Evolutionary conservation across 2,888 invertebrate genomes (phyloP), one percentile per base, ranked within the genome.

Genomic region (Coelopa pilipes): DNA sequence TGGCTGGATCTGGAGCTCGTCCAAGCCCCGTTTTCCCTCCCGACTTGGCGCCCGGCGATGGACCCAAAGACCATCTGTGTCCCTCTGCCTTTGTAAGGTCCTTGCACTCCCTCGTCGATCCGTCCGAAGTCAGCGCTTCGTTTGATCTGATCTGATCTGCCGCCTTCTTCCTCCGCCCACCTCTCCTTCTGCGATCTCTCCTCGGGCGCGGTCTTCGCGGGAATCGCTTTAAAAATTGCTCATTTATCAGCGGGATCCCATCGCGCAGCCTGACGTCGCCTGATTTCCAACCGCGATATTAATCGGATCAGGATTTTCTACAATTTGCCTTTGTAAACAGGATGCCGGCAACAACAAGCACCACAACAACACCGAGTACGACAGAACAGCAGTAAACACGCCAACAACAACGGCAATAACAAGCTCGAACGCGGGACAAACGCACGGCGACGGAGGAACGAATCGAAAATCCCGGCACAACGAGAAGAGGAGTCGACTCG

Each of bases 161-260:
- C 34, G 34, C 2, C 7, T 34, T 34, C 34, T 4, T 34, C 34
- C 7, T 34, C 34, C 34, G 7, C 7, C 34, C 34, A 7, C 34
- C 7, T 34, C 34, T 4, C 7, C 34, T 34, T 34, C 34, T 7
- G 7, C 34, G 34, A 7, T 34, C 34, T 34, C 7, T 34, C 7
- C 34, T 34, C 7, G 34, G 34, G 34, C 34, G 34, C 2, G 34
- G 7, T 34, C 34, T 34, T 34, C 34, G 34, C 2, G 7, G 34
- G 34, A 34, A 2, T 47, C 19, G 17, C 46, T 65, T 65, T 17
- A 46, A 46, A 74, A 76, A 76, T 78, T 76, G 76, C 69, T 76
- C 78, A 76, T 76, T 78, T 80, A 81, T 81, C 80, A 76, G 70
- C 50, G 68, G 63, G 73, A 77, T 74, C 79, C 80, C 79, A 80